Conservation (phyloP, 2,888 invertebrate genomes). For the Bellardia bayeri region DNA sequence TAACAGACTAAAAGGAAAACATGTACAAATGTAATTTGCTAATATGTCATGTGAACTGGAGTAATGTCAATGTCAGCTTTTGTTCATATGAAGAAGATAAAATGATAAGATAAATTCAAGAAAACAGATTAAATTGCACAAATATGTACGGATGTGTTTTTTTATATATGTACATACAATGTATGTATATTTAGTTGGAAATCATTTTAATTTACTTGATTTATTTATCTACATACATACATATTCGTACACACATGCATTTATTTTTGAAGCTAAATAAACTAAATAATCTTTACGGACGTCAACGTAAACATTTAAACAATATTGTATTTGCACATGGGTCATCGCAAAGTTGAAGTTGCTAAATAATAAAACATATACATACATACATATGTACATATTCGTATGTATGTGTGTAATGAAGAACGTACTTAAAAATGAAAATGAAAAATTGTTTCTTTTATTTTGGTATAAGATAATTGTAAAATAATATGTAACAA, state of each 20-base stretch:
- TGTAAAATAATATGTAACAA: too few relatives aligned
- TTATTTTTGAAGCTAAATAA: slow-evolving; percentile 4
- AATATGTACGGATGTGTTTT: neutral
- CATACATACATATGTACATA: too few relatives aligned
- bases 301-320: slow-evolving; percentile 13
- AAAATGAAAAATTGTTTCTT: too few relatives aligned
- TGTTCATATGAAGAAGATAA: slow-evolving; percentile 7
- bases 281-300: neutral
- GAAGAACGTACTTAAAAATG: too few relatives aligned
- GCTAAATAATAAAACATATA: neutral
- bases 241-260: neutral
- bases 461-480: too few relatives aligned
- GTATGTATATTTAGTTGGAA: neutral
- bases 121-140: slow-evolving; percentile 22
- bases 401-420: too few relatives aligned
- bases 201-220: slow-evolving; percentile 6
- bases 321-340: neutral
- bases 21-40: slow-evolving; percentile 29
- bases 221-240: neutral
- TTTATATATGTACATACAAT: too few relatives aligned
- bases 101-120: slow-evolving; percentile 43
- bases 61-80: slow-evolving; percentile 56
- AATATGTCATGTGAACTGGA: slow-evolving; percentile 43
- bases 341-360: too few relatives aligned
- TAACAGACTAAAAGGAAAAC: neutral